Conservation (phyloP, 2,888 invertebrate genomes). For the Leistus spinibarbis region DNA sequence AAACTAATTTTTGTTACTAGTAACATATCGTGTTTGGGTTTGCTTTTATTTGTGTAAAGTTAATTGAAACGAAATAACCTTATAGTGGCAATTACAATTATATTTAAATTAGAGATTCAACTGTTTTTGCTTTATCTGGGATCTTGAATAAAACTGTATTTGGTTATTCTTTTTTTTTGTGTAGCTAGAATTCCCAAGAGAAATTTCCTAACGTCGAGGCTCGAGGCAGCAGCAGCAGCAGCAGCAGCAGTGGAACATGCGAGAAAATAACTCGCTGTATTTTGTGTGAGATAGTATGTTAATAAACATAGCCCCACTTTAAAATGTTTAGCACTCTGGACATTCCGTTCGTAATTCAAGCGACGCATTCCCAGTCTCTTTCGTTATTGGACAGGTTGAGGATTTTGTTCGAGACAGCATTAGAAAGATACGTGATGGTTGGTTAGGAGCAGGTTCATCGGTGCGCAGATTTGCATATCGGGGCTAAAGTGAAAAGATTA, state of each 20-base stretch:
- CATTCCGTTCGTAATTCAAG: conserved; percentile 29
- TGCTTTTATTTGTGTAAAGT: too few relatives aligned
- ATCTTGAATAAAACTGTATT: not conserved
- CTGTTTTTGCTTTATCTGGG: too few relatives aligned
- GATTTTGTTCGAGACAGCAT: not conserved
- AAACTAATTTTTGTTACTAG: too few relatives aligned
- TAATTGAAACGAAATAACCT: too few relatives aligned
- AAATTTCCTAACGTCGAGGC: not conserved
- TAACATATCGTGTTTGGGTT: too few relatives aligned
- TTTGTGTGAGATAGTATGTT: conserved; percentile 30
- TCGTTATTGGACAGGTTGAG: not conserved
- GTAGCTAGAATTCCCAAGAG: not conserved
- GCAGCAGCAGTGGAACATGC: not conserved
- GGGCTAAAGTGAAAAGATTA: not conserved
- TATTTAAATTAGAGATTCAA: too few relatives aligned
- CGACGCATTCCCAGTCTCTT: not conserved
- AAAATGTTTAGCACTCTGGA: conserved; percentile 29
- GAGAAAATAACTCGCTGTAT: conserved; percentile 22
- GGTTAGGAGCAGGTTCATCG: not conserved
- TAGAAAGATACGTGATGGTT: not conserved
- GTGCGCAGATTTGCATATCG: not conserved
- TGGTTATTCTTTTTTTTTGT: not conserved
- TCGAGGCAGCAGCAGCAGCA: not conserved
- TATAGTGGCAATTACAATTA: too few relatives aligned
- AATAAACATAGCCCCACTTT: conserved; percentile 32